A percentile compares a stretch with the other conserved stretches of the same genome.
Evolutionary conservation across 2,888 invertebrate species (phyloP).

Genomic region (Protodeltote pygarga): DNA sequence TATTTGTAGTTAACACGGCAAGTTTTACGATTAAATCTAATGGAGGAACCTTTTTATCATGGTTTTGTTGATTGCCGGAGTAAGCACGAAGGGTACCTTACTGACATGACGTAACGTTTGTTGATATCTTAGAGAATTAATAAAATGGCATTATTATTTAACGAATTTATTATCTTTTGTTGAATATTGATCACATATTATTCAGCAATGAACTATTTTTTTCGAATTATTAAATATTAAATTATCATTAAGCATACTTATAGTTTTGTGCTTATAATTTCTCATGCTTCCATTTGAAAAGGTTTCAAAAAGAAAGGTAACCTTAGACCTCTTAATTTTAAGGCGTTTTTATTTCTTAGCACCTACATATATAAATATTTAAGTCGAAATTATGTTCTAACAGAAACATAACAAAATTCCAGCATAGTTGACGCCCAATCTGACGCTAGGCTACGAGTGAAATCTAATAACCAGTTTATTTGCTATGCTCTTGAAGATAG

Average conservation of each 20-base stretch:
- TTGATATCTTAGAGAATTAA: slow-evolving; percentile 5
- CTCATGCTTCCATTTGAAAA: no score
- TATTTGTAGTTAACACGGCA: slow-evolving; percentile 50
- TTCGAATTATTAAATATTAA: no score
- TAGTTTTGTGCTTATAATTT: no score
- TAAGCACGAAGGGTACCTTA: slow-evolving; percentile 19
- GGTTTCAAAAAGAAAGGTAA: no score
- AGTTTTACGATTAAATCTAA: slow-evolving; percentile 53
- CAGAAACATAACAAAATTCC: slow-evolving; percentile 21
- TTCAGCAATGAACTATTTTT: no score
- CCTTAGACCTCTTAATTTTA: no score
- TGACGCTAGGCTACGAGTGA: slow-evolving; percentile 56
- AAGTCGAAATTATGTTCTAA: slow-evolving; percentile 1
- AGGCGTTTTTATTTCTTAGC: no score
- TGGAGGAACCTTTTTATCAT: slow-evolving; percentile 50
- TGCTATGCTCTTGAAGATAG: slow-evolving; percentile 45
- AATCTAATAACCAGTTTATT: slow-evolving; percentile 66
- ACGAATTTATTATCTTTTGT: no score
- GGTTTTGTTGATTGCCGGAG: slow-evolving; percentile 26
- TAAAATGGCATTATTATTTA: no score
- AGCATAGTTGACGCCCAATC: slow-evolving; percentile 34
- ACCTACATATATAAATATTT: neutral
- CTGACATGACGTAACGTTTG: no score
- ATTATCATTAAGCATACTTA: no score
- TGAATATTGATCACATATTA: no score